Conservation (phyloP, 2,888 invertebrate genomes). For the Plusia festucae region DNA sequence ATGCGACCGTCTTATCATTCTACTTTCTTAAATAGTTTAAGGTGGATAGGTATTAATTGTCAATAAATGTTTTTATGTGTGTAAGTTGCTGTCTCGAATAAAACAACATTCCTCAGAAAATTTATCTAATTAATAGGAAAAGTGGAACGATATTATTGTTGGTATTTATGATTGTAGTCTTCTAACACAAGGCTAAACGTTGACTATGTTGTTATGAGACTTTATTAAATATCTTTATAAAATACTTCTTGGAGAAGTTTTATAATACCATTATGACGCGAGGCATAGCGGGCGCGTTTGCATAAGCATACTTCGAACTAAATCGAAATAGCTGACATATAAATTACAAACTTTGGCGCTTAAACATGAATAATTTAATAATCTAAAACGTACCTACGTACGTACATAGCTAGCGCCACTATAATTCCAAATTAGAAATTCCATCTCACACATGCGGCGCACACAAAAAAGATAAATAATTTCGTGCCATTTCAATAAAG, state of each 20-base stretch:
- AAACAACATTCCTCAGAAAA: too few species aligned
- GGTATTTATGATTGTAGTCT: background rate
- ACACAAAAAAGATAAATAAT: slow-evolving; percentile 78
- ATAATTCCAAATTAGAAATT: slow-evolving; percentile 61
- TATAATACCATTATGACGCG: slow-evolving; percentile 35
- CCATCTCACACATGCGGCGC: slow-evolving; percentile 58
- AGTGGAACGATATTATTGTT: background rate
- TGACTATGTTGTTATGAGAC: slow-evolving; percentile 11
- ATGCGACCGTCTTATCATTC: too few species aligned
- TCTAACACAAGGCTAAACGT: background rate
- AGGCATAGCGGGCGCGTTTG: slow-evolving; percentile 32
- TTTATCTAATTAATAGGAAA: background rate
- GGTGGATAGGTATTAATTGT: too few species aligned
- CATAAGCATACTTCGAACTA: slow-evolving; percentile 40
- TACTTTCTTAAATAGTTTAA: too few species aligned
- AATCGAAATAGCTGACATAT: slow-evolving; percentile 41
- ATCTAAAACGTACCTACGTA: slow-evolving; percentile 32
- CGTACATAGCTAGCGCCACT: slow-evolving; percentile 31
- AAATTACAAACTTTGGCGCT: slow-evolving; percentile 46
- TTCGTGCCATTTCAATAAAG: slow-evolving; percentile 85
- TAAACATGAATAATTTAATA: slow-evolving; percentile 53
- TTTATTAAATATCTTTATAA: slow-evolving; percentile 46
- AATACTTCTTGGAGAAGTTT: slow-evolving; percentile 45
- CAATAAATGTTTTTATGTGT: too few species aligned
- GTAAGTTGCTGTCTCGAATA: too few species aligned